Base-by-base conservation (phyloP, 92 coral and sea anemone genomes). In the Pocillopora meandrina region DNA sequence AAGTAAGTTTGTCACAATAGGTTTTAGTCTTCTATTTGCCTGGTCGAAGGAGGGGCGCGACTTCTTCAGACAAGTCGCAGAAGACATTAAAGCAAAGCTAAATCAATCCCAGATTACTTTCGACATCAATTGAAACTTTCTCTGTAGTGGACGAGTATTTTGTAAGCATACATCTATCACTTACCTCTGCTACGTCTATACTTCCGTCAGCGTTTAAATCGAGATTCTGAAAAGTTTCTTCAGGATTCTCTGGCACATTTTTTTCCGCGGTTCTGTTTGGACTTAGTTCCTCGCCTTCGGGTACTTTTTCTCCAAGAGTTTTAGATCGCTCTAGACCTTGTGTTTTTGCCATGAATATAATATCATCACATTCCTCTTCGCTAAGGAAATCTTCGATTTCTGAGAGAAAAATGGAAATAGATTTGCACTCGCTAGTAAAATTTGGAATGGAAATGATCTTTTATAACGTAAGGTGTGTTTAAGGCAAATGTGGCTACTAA, bases 301-400 rank as follows among this genome's bases (percentile, higher is more conserved):
- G 56, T 35, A 35, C 14, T 64, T 66, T 65, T 61, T 92, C 87
- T 75, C 86, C 88, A n/a, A 91, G 35, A 14, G 94, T 93, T 34
- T 42, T 35, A 61, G 98, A 92, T 71, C 79, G 85, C 76, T 73
- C 94, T 31, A 96, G 81, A 10, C 98, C 99, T 67, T 86, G 90
- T 10, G 96, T 90, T 77, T 89, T 65, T 18, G 99, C 98, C 99
- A 95, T 95, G 76, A 79, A 74, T 72, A 96, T 92, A 63, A 96
- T 83, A 52, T 92, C 88, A 10, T 91, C 90, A 72, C 99, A 96
- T 72, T 96, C 99, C 61, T 94, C 85, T 62, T 78, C 89, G 17
- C 91, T 90, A 10, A 96, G 89, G 71, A 96, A 96, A 79, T 96
- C 86, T 36, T 89, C 93, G 14, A 96, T 94, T 87, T 92, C 98